Evolutionary conservation across 2,888 invertebrate genomes (phyloP).

Genomic region (Cryptus viduatorius): DNA sequence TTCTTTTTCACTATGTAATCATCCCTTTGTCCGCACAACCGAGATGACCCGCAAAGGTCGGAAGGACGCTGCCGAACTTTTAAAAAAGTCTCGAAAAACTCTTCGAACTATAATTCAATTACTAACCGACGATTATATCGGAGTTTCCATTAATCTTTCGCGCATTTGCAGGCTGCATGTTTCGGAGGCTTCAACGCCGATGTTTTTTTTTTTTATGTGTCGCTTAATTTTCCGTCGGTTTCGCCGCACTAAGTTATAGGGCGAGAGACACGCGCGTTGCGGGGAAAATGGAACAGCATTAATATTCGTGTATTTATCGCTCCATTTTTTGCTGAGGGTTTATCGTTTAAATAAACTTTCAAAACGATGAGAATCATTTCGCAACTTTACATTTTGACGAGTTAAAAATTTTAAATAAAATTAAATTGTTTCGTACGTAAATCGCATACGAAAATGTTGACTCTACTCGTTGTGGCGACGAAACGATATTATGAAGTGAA

Average conservation of each 20-base stretch:
- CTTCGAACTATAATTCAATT: slow-evolving; percentile 58
- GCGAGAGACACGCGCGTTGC: background rate
- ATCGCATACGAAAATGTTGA: too few relatives aligned
- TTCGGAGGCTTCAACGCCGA: slow-evolving; percentile 23
- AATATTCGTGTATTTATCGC: too few relatives aligned
- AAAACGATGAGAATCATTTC: too few relatives aligned
- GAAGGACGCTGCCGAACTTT: slow-evolving; percentile 28
- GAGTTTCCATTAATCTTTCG: slow-evolving; percentile 44
- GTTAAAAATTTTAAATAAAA: too few relatives aligned
- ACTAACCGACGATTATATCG: slow-evolving; percentile 40
- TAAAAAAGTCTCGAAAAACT: slow-evolving; percentile 49
- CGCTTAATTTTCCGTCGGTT: slow-evolving; percentile 57
- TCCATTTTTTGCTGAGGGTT: too few relatives aligned
- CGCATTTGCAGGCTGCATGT: background rate
- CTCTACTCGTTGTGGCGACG: too few relatives aligned
- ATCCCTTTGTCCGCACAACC: slow-evolving; percentile 31
- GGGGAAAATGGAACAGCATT: background rate
- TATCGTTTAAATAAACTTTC: too few relatives aligned
- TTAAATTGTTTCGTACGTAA: too few relatives aligned
- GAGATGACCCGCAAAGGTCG: slow-evolving; percentile 17
- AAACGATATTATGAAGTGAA: too few relatives aligned
- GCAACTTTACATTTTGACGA: too few relatives aligned
- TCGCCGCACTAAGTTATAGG: slow-evolving; percentile 48
- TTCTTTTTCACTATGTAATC: slow-evolving; percentile 42
- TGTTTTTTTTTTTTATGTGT: slow-evolving; percentile 33